Evolutionary conservation across 2,888 invertebrate genomes (phyloP).

Genomic region (Aelia acuminata): DNA sequence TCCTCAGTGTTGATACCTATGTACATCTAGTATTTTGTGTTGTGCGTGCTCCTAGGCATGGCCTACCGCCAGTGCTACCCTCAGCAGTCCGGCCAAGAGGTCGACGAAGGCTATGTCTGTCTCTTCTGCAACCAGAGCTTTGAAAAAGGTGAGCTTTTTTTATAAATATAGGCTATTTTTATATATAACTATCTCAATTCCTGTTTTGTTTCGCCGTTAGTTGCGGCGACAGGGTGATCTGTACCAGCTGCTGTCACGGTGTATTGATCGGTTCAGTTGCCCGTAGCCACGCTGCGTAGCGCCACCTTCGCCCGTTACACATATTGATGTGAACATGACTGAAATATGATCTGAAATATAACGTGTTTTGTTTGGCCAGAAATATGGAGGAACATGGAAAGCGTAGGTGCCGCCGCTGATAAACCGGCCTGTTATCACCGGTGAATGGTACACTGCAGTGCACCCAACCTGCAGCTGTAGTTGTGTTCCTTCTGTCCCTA

Average conservation of each 20-base stretch:
- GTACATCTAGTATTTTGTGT: conserved; percentile 26
- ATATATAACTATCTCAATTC: neutral
- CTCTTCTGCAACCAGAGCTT: conserved; percentile 66
- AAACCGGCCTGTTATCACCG: neutral
- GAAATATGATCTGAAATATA: neutral
- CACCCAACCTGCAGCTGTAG: neutral
- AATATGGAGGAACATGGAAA: neutral
- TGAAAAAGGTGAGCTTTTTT: conserved; percentile 66
- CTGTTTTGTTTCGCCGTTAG: neutral
- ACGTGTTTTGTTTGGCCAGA: too few relatives aligned
- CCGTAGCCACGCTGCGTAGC: neutral
- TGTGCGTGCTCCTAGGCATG: neutral
- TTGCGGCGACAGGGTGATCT: neutral
- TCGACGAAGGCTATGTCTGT: conserved; percentile 66
- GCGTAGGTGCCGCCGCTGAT: neutral
- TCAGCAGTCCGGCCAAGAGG: conserved; percentile 50
- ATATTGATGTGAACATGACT: conserved; percentile 5
- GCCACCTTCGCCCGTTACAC: conserved; percentile 29
- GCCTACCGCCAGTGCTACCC: conserved; percentile 43
- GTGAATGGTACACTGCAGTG: neutral
- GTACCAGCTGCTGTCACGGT: conserved; percentile 38
- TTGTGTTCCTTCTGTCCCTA: conserved; percentile 3
- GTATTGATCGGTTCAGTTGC: conserved; percentile 9
- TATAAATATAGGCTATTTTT: neutral
- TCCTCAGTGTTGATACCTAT: neutral